Base-by-base conservation (phyloP, 2,797 vertebrate genomes). In the Hydrocynus forskahlii region DNA sequence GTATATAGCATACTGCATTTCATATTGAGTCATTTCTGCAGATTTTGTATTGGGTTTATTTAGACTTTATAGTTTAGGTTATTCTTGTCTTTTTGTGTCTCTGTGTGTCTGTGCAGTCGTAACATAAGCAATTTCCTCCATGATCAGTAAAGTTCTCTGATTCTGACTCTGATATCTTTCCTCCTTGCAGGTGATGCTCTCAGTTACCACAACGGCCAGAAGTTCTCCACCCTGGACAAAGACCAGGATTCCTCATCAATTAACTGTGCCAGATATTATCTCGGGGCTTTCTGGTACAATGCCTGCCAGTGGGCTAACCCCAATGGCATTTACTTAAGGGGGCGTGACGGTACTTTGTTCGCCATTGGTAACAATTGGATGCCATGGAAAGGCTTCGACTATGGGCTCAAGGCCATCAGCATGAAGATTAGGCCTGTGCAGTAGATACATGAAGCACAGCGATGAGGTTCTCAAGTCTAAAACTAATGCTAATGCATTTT, bases 211-310 rank as follows among this genome's bases (percentile, higher is more conserved):
- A 76, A 82, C 13, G 43, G 59, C 14, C 79, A 80, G 83, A 89
- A 85, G 83, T 91, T 91, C 83, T 85, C 84, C 71, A 88, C 85
- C 86, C 88, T 83, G 40, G 29, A 29, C 29, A 29, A 29, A 29
- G 86, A 90, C 71, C 87, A 85, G 81, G 86, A 89, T 23, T 0
- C 0, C 7, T 82, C 12, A 0, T 1, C 4, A 17, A n/a, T 45
- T 0, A 88, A 87, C 75, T 90, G 89, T 6, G 84, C 86, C 48
- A 80, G 60, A 48, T 0, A 0, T 0, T 54, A 16, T 38, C 48
- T 72, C 0, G 67, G 59, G 1, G 80, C 21, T 1, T 84, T 84
- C 35, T 84, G 83, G 83, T 84, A 79, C 21, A 40, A 25, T 1
- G 2, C 0, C 0, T 81, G 83, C 38, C 62, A 25, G n/a, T 2